Conservation (phyloP, 2,113 vertebrate genomes). For the Nansenia antarctica region DNA sequence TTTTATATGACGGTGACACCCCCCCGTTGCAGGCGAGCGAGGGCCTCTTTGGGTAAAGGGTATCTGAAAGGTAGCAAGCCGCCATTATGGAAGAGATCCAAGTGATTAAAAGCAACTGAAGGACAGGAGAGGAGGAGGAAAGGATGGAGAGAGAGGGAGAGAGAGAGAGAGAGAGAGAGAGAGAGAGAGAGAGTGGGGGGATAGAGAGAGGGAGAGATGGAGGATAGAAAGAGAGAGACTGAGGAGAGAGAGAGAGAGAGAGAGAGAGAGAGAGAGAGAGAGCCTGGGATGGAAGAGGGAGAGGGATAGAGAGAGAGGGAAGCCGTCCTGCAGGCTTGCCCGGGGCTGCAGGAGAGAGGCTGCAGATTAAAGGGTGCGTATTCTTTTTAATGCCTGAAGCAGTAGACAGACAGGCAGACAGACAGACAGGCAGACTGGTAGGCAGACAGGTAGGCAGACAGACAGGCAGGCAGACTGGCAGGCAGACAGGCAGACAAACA, state of each 20-base stretch:
- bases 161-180: constrained; percentile 68
- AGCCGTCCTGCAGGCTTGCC: constrained; percentile 87
- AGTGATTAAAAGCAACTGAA: constrained; percentile 72
- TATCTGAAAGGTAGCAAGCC: constrained; percentile 68
- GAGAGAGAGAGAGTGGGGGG: constrained; percentile 71
- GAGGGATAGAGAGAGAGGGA: constrained; percentile 53
- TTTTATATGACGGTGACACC: constrained; percentile 60
- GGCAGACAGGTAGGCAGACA: no score
- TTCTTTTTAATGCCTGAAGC: constrained; percentile 89
- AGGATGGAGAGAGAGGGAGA: constrained; percentile 61
- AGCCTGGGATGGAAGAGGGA: constrained; percentile 66
- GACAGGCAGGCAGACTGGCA: no score
- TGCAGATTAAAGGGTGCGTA: constrained; percentile 89
- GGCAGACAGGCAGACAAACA: no score
- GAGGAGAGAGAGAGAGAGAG: constrained; percentile 56
- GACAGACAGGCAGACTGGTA: no score
- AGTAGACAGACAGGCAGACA: no score
- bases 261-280: constrained; percentile 51
- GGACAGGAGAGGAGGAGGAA: constrained; percentile 71
- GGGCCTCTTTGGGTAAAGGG: constrained; percentile 62
- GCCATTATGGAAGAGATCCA: constrained; percentile 66
- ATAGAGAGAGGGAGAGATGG: constrained; percentile 12
- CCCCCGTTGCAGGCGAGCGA: constrained; percentile 34
- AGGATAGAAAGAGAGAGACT: constrained; percentile 39
- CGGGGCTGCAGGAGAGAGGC: constrained; percentile 83